Evolutionary conservation across 2,888 invertebrate genomes (phyloP).

Genomic region (Limnephilus lunatus): DNA sequence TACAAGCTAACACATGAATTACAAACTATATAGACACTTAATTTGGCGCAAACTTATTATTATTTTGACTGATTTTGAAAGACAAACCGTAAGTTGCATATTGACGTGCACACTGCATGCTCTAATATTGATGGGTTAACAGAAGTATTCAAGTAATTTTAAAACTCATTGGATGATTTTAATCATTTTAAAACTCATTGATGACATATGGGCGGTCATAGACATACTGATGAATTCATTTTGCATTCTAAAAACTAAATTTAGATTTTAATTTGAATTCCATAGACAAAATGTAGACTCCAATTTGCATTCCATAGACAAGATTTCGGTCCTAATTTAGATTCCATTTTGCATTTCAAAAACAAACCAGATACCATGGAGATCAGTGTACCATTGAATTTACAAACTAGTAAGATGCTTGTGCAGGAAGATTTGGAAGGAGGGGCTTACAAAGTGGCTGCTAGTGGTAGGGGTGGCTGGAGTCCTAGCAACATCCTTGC

Average conservation of each 20-base stretch:
- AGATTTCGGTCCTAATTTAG: background rate
- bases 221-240: too few species aligned
- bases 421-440: background rate
- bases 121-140: too few species aligned
- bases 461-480: background rate
- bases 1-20: background rate
- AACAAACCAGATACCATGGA: background rate
- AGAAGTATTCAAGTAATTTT: background rate
- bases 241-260: too few species aligned
- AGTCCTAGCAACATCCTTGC: background rate
- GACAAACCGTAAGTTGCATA: background rate
- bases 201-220: too few species aligned
- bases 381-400: background rate
- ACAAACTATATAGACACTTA: background rate
- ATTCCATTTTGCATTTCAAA: background rate
- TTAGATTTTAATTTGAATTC: too few species aligned
- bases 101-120: background rate
- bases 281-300: background rate
- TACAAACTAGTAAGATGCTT: background rate
- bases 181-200: too few species aligned
- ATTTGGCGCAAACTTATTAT: background rate
- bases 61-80: background rate
- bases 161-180: too few species aligned
- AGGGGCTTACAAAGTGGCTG: background rate
- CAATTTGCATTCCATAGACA: background rate